A percentile compares a stretch with the other conserved stretches of the same genome.
These are phyloP conservation scores for Hemiprocne comata DNA, from an alignment of 2,113 vertebrate genomes.

Conservation along the genomic window DNA sequence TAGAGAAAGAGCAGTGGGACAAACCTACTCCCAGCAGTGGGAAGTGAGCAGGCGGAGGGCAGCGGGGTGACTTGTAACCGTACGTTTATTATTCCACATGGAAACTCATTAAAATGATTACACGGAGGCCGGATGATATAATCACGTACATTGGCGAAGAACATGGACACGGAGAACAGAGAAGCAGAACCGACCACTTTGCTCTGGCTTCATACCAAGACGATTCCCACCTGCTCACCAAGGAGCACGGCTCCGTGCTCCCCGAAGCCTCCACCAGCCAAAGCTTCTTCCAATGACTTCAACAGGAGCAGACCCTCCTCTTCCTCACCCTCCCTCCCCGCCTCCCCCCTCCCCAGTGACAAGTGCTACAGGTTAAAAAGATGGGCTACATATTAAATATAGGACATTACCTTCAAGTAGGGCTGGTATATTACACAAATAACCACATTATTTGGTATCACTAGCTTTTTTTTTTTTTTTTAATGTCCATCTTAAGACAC, in stretches of 20 bases:
- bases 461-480: conserved; percentile 19
- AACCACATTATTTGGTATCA: conserved; percentile 65
- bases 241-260: background rate
- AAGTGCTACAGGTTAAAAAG: conserved; percentile 68
- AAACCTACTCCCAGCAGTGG: background rate
- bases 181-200: background rate
- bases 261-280: background rate
- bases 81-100: conserved; percentile 61
- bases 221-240: background rate
- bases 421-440: conserved; percentile 33
- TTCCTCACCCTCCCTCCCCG: background rate
- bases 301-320: background rate
- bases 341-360: conserved; percentile 18
- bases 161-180: background rate
- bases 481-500: conserved; percentile 34
- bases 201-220: background rate
- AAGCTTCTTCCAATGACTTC: background rate
- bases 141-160: conserved; percentile 5
- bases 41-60: conserved; percentile 8
- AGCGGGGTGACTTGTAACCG: background rate
- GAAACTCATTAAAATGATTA: conserved; percentile 59
- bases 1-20: accelerated
- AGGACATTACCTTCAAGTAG: conserved; percentile 54
- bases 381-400: conserved; percentile 68
- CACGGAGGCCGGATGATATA: conserved; percentile 13